Base-by-base conservation (phyloP, 2,113 vertebrate species). In the Columba livia region DNA sequence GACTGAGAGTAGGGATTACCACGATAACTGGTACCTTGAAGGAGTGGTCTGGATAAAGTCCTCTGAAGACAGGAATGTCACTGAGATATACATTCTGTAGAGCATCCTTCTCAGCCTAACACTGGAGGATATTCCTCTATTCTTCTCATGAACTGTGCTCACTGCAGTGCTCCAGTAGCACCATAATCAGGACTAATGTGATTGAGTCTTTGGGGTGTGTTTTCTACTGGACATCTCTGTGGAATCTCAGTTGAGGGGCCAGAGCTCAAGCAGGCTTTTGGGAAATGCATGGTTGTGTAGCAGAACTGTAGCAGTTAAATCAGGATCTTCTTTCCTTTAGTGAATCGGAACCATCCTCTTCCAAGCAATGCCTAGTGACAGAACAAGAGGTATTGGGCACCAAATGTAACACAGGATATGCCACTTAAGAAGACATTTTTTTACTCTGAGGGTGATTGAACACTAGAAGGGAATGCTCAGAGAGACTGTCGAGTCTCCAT, bases 231-330 rank as follows among this genome's bases (percentile, higher is more conserved):
- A 53, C 13, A 5, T 20, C 38, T 71, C 65, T 50, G 23, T 44
- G 40, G 20, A 17, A 48, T 47, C 57, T 60, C 38, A 32, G 8
- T 15, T 0, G 0, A 79, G 2, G 28, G 28, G 10, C 13, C 40
- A 88, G 58, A 72, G 32, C n/a, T 71, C 26, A 44, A 75, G 24
- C 11, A 64, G 42, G n/a, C 53, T 64, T 60, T 19, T 19, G 36
- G 23, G 32, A 62, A 70, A 67, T 31, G 38, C 31, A 44, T 47
- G 32, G 10, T 8, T 23, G 23, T 38, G 32, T 64, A 64, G 48
- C 53, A 80, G 57, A 67, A 65, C 18, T 1, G 1, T 15, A 80
- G 56, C 51, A n/a, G 50, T 51, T 50, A 50, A 74, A 60, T 74
- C 26, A 70, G 8, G 14, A 6, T 23, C 24, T 70, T 65, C 36